Evolutionary conservation across 1,140 invertebrate species (phyloP), one percentile per base, ranked within the genome.

Genomic region (Metopolophium dirhodum): DNA sequence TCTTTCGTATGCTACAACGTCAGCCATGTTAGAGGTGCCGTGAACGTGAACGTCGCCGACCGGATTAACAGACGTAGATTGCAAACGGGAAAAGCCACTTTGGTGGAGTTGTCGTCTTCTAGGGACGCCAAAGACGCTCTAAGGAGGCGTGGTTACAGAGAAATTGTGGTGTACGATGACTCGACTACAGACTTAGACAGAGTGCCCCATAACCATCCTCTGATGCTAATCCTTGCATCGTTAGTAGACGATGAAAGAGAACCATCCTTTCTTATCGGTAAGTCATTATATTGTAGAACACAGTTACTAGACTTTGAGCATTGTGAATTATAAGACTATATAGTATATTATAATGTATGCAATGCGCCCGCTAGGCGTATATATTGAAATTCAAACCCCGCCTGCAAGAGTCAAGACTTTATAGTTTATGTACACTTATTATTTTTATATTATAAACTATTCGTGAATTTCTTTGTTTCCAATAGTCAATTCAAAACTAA

Each of bases 1-100:
- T 96, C 97, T 0, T 97, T 97, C 94, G 96, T 97, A 45, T 96
- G 96, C 41, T 98, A 97, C 95, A 97, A 97, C 94, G 95, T 96
- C 51, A 96, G 96, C 94, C 97, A 98, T 95, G 96, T 98, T 68
- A 95, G 95, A 47, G 97, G 97, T 30, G 96, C 97, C 35, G 96
- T 97, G 93, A 97, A 98, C 95, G 96, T 98, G 41, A 97, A 97
- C 95, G 97, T 97, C 94, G 96, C 96, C 6, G 97, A 98, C 95
- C 95, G 97, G 61, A 97, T 97, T 95, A 97, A 97, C 94, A 95
- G 97, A 77, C 95, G 96, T 94, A 95, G 97, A 41, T 95, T 98
- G 93, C 97, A 97, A 94, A 96, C 96, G 94, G 97, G 97, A 6
- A 97, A 97, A 94, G 96, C 96, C 3, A 96, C 96, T 4, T 95